Conservation (phyloP, 2,888 invertebrate genomes). For the Helleia helle region DNA sequence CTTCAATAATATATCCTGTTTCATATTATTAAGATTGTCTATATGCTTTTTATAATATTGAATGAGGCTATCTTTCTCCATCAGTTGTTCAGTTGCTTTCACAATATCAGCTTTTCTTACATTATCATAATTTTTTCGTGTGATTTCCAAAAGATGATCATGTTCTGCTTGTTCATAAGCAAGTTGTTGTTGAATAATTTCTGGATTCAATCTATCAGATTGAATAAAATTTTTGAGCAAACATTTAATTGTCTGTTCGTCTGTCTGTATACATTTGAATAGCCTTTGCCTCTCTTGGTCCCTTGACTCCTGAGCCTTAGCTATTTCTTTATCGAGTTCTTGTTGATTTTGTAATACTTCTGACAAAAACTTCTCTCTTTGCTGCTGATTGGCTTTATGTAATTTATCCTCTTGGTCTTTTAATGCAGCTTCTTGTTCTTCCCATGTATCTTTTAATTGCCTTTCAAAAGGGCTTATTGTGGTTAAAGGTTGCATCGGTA, state of each 20-base stretch:
- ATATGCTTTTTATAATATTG: slow-evolving; percentile 75
- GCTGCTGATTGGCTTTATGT: slow-evolving; percentile 76
- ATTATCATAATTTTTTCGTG: slow-evolving; percentile 69
- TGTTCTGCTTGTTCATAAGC: slow-evolving; percentile 80
- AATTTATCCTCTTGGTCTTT: slow-evolving; percentile 78
- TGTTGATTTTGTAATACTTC: slow-evolving; percentile 76
- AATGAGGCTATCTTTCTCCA: slow-evolving; percentile 78
- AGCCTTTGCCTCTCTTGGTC: slow-evolving; percentile 76
- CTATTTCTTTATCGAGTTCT: slow-evolving; percentile 78
- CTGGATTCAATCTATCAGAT: slow-evolving; percentile 70
- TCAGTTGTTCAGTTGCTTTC: slow-evolving; percentile 79
- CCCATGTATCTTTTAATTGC: slow-evolving; percentile 54
- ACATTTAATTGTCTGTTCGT: slow-evolving; percentile 76
- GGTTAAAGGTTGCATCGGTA: slow-evolving; percentile 33
- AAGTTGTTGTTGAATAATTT: slow-evolving; percentile 76
- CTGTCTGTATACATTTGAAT: slow-evolving; percentile 76
- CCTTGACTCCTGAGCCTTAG: slow-evolving; percentile 78
- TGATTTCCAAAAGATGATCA: slow-evolving; percentile 76
- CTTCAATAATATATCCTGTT: slow-evolving; percentile 70
- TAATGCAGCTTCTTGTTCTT: slow-evolving; percentile 77
- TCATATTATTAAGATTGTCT: slow-evolving; percentile 77
- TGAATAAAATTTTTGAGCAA: slow-evolving; percentile 78
- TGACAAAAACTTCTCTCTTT: slow-evolving; percentile 74
- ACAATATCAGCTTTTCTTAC: slow-evolving; percentile 80
- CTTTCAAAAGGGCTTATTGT: not conserved